Base-by-base conservation (phyloP, 2,888 invertebrate genomes). In the Lochmaea capreae region DNA sequence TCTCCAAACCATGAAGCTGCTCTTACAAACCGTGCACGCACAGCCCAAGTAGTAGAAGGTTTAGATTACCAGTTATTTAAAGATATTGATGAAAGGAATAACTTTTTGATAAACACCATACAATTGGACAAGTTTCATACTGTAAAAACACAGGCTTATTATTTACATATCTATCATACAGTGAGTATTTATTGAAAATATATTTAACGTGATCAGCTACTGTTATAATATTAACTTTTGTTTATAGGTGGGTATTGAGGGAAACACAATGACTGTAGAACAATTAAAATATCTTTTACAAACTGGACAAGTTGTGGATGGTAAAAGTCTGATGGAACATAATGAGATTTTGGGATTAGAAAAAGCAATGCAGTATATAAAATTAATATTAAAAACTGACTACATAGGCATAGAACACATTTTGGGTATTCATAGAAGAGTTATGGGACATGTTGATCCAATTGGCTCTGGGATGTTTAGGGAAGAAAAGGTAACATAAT, bases 321-420 rank as follows among this genome's bases (percentile, higher is more conserved):
- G 97, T 0, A 98, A 98, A 87, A 97, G 97, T 84, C 93, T 99
- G 66, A 92, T 96, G 80, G 99, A 99, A 84, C 99, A 99, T 85
- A 98, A 98, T 89, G 99, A 99, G 89, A 96, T 99, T 81, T 88
- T 98, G 59, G 97, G 96, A 42, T 89, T 99, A 84, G 98, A 99
- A 87, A 92, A 96, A 26, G 99, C 99, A 0, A 93, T 99, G 91
- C 95, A 97, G 84, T 99, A 94, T 85, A 94, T 99, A 78, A 92
- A 95, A 73, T 88, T 95, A 77, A 89, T 95, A 61, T 93, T 94
- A 80, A 91, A 94, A 83, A 90, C 96, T 77, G 92, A 96, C 73
- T 90, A 90, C 67, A 93, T 98, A 58, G 92, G 93, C 0, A 89
- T 97, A 73, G 91, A 93, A 57, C 97, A 99, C 86, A 95, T 99